phyloP scores from a whole-genome alignment of 2,888 invertebrate genomes.

The Synergus laeviventris region DNA sequence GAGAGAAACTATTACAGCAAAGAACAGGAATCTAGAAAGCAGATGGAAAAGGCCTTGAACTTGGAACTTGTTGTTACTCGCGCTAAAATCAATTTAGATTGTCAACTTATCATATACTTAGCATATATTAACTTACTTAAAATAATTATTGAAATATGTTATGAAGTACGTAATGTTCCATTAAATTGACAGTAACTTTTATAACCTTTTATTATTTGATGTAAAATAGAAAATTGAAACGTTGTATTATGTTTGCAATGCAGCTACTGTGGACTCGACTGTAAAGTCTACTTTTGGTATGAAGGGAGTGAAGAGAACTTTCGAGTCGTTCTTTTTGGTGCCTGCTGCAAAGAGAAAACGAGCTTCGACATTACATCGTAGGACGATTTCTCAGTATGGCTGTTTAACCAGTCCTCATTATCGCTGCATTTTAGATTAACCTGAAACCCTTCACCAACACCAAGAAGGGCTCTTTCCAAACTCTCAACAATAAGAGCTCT shows the following conservation, averaged over 20 bases:
- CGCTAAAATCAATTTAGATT: conserved; percentile 4
- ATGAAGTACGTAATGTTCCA: too few species aligned
- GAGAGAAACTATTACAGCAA: conserved; percentile 34
- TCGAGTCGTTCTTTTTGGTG: not conserved
- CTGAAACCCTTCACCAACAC: conserved; percentile 45
- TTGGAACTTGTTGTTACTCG: conserved; percentile 16
- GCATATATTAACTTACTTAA: too few species aligned
- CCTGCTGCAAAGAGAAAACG: conserved; percentile 2
- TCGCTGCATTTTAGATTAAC: conserved; percentile 67
- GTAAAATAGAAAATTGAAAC: too few species aligned
- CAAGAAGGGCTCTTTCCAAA: conserved; percentile 43
- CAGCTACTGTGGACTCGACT: not conserved
- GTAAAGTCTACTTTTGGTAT: not conserved
- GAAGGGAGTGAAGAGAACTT: not conserved
- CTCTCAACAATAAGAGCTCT: conserved; percentile 23
- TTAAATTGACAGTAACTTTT: too few species aligned
- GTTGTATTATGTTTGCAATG: not conserved
- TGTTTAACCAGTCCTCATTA: conserved; percentile 69
- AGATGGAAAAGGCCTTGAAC: conserved; percentile 47
- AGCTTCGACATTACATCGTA: conserved; percentile 42
- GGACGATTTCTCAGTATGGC: conserved; percentile 45
- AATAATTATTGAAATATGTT: too few species aligned
- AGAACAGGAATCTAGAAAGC: conserved; percentile 46
- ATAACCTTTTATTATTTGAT: too few species aligned
- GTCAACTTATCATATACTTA: not conserved